phyloP scores from a whole-genome alignment of 1,140 invertebrate genomes.

The Liolophura sinensis region DNA sequence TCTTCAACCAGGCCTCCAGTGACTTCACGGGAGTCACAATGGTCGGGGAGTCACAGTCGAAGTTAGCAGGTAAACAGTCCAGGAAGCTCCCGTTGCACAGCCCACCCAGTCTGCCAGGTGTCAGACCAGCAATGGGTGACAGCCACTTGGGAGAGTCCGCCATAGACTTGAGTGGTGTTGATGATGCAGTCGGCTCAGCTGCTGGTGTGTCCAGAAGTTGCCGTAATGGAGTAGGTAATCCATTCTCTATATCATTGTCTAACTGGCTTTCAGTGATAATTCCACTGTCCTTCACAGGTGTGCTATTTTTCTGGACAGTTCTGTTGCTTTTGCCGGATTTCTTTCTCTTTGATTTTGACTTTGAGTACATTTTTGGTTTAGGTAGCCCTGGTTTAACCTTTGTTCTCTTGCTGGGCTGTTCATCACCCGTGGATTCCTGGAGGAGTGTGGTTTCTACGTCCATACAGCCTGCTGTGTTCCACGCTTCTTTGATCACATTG shows the following conservation, averaged over 20 bases:
- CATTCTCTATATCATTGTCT: slow-evolving; percentile 14
- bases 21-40: no score
- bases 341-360: slow-evolving; percentile 9
- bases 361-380: slow-evolving; percentile 24
- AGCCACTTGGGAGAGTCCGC: slow-evolving; percentile 13
- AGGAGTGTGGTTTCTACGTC: no score
- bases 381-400: slow-evolving; percentile 21
- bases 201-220: slow-evolving; percentile 13
- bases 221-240: slow-evolving; percentile 22
- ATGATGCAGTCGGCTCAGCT: slow-evolving; percentile 17
- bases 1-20: no score
- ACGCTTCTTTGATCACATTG: no score
- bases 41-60: no score
- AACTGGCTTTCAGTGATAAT: slow-evolving; percentile 21
- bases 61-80: slow-evolving; percentile 13
- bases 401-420: slow-evolving; percentile 13
- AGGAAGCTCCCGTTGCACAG: slow-evolving; percentile 24
- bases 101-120: slow-evolving; percentile 15
- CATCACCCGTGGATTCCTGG: not conserved
- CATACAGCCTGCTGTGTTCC: no score
- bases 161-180: slow-evolving; percentile 20
- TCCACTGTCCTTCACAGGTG: slow-evolving; percentile 20
- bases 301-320: slow-evolving; percentile 21
- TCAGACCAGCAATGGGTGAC: slow-evolving; percentile 26
- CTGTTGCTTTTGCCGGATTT: slow-evolving; percentile 22